phyloP scores from a whole-genome alignment of 23 tunicate species.

The Halocynthia aurantium region DNA sequence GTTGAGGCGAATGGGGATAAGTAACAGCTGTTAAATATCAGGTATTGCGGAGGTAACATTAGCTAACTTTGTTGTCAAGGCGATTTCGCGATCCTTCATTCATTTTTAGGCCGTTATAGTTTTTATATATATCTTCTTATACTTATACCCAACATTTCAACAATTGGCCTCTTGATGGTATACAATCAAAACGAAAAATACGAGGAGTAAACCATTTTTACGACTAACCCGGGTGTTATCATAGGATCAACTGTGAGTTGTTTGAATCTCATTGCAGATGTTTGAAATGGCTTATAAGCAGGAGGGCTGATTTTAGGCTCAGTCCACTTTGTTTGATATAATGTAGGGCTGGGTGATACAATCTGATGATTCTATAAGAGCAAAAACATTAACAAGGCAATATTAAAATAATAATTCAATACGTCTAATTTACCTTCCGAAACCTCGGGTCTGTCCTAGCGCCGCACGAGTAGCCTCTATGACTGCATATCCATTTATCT shows the following conservation, averaged over 20 bases:
- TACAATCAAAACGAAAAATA: no score
- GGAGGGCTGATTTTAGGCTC: slow-evolving; percentile 38
- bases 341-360: slow-evolving; percentile 61
- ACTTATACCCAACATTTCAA: no score
- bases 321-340: slow-evolving; percentile 70
- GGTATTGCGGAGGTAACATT: no score
- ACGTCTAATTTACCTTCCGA: slow-evolving; percentile 28
- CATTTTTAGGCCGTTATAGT: no score
- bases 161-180: no score
- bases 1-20: no score
- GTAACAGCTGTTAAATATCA: no score
- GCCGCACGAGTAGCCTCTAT: slow-evolving; percentile 74
- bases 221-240: slow-evolving; percentile 69
- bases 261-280: slow-evolving; percentile 54
- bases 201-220: no score
- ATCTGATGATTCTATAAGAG: slow-evolving; percentile 29
- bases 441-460: slow-evolving; percentile 83
- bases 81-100: no score
- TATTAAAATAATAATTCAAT: neutral
- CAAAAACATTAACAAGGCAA: neutral
- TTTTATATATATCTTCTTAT: no score
- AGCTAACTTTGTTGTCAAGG: no score
- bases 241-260: slow-evolving; percentile 52
- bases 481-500: slow-evolving; percentile 72
- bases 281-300: slow-evolving; percentile 79